phyloP scores from a whole-genome alignment of 2,797 vertebrate species.

The Lindbergichthys nudifrons region DNA sequence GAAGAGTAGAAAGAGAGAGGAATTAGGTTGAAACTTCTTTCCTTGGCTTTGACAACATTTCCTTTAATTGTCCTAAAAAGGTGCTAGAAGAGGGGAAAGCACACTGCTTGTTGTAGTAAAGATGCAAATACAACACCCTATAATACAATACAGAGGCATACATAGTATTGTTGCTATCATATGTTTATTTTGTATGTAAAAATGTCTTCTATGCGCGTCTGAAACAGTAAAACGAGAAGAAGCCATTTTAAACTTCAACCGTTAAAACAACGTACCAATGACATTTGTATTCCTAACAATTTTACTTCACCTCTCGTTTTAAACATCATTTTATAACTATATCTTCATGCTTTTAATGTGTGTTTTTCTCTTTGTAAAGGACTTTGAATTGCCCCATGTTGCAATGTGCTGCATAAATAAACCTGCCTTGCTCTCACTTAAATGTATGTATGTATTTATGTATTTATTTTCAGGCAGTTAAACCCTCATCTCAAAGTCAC shows the following conservation, averaged over 20 bases:
- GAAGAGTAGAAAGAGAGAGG: not conserved
- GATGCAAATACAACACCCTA: too few relatives aligned
- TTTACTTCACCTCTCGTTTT: not conserved
- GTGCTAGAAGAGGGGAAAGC: too few relatives aligned
- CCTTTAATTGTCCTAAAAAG: not conserved
- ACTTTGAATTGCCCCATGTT: too few relatives aligned
- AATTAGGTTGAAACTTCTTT: not conserved
- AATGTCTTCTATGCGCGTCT: not conserved
- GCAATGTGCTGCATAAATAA: too few relatives aligned
- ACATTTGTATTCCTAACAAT: not conserved
- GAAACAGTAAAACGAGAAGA: not conserved
- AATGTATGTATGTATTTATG: slow-evolving; percentile 9
- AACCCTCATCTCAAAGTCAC: not conserved
- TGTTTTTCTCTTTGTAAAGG: too few relatives aligned
- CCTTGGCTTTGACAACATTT: not conserved
- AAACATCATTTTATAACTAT: too few relatives aligned
- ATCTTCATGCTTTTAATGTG: too few relatives aligned
- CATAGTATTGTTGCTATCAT: too few relatives aligned
- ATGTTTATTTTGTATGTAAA: too few relatives aligned
- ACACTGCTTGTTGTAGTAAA: too few relatives aligned
- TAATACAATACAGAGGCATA: too few relatives aligned
- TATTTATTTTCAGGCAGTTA: slow-evolving; percentile 4
- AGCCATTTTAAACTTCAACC: not conserved
- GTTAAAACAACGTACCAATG: not conserved
- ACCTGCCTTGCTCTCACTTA: not conserved